These are phyloP conservation scores for Nothocercus nigrocapillus DNA, from an alignment of 2,113 vertebrate species.

Conservation along the genomic window DNA sequence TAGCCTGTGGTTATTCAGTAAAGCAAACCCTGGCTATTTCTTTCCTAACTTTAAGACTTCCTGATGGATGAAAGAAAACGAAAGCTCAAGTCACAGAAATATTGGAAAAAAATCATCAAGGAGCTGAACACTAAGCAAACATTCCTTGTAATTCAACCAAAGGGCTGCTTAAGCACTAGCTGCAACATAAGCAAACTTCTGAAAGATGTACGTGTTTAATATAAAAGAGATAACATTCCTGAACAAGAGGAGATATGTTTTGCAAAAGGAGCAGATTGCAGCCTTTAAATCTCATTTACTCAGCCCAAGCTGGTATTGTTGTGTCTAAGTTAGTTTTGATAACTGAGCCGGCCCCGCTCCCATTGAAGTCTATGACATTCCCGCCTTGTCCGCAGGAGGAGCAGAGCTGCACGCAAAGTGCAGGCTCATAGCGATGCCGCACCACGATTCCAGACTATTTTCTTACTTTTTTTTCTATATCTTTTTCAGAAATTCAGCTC, in stretches of 20 bases:
- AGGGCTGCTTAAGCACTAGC: conserved; percentile 23
- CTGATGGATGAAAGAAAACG: conserved; percentile 42
- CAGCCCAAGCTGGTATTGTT: conserved; percentile 2
- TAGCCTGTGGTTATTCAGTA: conserved; percentile 65
- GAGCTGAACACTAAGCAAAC: conserved; percentile 56
- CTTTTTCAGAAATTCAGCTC: neutral
- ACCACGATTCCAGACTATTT: neutral
- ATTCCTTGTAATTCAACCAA: conserved; percentile 34
- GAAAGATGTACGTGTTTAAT: conserved; percentile 1
- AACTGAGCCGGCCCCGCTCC: neutral
- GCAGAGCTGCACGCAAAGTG: neutral
- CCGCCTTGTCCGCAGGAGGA: neutral
- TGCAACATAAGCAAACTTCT: conserved; percentile 43
- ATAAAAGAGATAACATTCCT: conserved; percentile 44
- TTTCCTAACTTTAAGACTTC: conserved; percentile 43
- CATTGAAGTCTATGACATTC: neutral
- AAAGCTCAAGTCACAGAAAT: conserved; percentile 42
- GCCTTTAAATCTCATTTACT: conserved; percentile 26
- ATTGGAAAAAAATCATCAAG: conserved; percentile 24
- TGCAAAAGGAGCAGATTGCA: conserved; percentile 24
- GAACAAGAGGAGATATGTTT: conserved; percentile 39
- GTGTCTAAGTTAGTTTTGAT: neutral
- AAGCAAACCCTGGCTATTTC: conserved; percentile 62
- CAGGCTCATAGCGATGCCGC: neutral
- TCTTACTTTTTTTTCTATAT: neutral